Evolutionary conservation across 92 coral and sea anemone genomes (phyloP).

Genomic region (Diadumene lineata): DNA sequence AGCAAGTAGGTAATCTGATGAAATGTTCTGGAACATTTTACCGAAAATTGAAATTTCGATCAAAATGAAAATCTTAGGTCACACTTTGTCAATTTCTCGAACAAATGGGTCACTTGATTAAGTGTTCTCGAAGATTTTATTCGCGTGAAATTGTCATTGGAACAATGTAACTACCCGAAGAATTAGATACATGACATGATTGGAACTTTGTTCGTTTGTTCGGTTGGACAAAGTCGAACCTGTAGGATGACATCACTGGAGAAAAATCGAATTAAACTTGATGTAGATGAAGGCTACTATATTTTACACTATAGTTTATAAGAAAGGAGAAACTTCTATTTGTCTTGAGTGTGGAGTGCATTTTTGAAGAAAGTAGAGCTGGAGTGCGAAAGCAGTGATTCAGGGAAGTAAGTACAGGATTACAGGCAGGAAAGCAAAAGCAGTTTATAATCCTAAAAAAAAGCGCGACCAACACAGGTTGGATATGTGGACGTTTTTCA

Average conservation of each 20-base stretch:
- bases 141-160: conserved; percentile 12
- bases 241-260: conserved; percentile 10
- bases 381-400: no score
- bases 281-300: no score
- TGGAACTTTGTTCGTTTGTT: conserved; percentile 24
- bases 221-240: conserved; percentile 17
- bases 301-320: no score
- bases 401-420: no score
- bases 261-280: neutral
- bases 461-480: no score
- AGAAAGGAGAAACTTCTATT: no score
- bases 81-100: neutral
- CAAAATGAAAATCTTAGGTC: neutral
- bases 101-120: neutral
- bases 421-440: no score
- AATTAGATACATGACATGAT: conserved; percentile 7
- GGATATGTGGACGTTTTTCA: no score
- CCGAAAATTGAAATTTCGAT: neutral
- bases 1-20: neutral
- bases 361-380: no score
- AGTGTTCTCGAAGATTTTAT: neutral
- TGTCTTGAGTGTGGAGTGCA: no score
- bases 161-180: conserved; percentile 36
- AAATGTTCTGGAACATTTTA: neutral
- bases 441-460: no score